phyloP scores from a whole-genome alignment of 2,888 invertebrate species.

The Microplitis manilae region DNA sequence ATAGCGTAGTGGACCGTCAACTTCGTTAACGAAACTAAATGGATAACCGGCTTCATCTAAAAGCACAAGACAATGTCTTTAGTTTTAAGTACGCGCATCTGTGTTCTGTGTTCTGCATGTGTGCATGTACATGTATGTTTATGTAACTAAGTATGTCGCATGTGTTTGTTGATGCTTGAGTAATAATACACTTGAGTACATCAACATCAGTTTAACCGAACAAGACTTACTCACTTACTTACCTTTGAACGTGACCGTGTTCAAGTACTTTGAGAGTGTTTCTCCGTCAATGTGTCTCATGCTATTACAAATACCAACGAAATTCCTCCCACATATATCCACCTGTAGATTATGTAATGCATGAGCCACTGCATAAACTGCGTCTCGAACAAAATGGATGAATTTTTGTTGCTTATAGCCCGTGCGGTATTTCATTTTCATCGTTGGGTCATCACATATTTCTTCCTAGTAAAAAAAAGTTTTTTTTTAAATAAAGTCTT shows the following conservation, averaged over 20 bases:
- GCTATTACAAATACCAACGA: slow-evolving; percentile 67
- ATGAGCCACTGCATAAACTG: slow-evolving; percentile 74
- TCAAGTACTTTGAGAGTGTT: slow-evolving; percentile 68
- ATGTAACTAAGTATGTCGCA: neutral
- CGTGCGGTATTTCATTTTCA: slow-evolving; percentile 51
- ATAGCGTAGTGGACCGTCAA: slow-evolving; percentile 74
- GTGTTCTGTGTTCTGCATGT: neutral
- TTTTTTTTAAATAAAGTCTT: neutral
- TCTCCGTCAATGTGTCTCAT: slow-evolving; percentile 71
- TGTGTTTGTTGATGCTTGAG: neutral
- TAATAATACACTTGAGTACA: neutral
- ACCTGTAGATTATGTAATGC: slow-evolving; percentile 72
- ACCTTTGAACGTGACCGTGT: slow-evolving; percentile 74
- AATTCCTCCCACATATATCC: slow-evolving; percentile 64
- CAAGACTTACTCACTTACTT: slow-evolving; percentile 31
- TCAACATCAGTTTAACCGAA: neutral
- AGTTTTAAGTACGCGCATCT: neutral
- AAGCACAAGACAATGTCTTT: slow-evolving; percentile 39
- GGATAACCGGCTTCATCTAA: slow-evolving; percentile 72
- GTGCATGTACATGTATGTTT: neutral
- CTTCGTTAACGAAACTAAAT: slow-evolving; percentile 72
- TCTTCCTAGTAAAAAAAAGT: slow-evolving; percentile 7
- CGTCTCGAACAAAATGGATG: slow-evolving; percentile 74
- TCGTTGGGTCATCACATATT: slow-evolving; percentile 45
- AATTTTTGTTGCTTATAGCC: slow-evolving; percentile 71